Evolutionary conservation across 2,888 invertebrate genomes (phyloP).

Genomic region (Blastobasis lacticolella): DNA sequence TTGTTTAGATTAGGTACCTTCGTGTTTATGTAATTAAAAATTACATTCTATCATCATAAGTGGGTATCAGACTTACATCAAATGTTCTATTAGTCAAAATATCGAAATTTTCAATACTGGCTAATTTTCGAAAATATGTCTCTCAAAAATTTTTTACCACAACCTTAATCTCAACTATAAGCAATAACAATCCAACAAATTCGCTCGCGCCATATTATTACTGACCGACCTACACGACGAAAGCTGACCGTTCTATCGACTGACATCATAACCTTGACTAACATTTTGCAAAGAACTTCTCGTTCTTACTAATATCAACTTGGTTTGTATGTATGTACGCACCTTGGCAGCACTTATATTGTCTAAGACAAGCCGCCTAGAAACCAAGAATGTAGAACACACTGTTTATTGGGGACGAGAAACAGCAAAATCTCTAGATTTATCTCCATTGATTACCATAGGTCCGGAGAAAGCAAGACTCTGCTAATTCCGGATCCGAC

Average conservation of each 20-base stretch:
- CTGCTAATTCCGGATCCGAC: slow-evolving; percentile 62
- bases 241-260: slow-evolving; percentile 23
- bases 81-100: slow-evolving; percentile 50
- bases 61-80: slow-evolving; percentile 54
- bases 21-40: slow-evolving; percentile 19
- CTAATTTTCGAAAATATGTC: slow-evolving; percentile 68
- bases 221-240: slow-evolving; percentile 41
- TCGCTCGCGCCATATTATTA: slow-evolving; percentile 20
- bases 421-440: neutral
- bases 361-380: slow-evolving; percentile 20
- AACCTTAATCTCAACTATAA: slow-evolving; percentile 66
- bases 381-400: slow-evolving; percentile 40
- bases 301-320: no score
- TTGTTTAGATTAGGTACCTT: neutral
- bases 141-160: slow-evolving; percentile 67
- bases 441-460: slow-evolving; percentile 41
- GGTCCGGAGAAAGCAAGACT: slow-evolving; percentile 44
- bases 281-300: no score
- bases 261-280: neutral
- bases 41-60: slow-evolving; percentile 33
- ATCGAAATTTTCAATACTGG: slow-evolving; percentile 50
- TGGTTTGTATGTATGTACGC: neutral
- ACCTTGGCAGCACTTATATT: slow-evolving; percentile 13
- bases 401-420: slow-evolving; percentile 22
- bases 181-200: slow-evolving; percentile 65